phyloP scores from a whole-genome alignment of 2,113 vertebrate genomes.

The Pomatostomus ruficeps region DNA sequence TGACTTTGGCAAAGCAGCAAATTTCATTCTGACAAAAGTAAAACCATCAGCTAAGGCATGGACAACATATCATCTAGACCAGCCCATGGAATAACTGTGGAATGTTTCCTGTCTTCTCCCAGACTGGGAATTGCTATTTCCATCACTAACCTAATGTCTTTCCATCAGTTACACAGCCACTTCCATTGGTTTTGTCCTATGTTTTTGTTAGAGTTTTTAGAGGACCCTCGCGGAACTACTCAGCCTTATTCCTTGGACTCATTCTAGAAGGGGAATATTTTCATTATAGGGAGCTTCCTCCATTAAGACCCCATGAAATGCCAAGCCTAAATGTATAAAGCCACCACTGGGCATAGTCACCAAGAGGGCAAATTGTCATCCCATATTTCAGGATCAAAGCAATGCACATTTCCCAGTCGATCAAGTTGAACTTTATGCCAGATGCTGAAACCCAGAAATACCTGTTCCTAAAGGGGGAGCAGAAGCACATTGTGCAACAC shows the following conservation, averaged over 20 bases:
- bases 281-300: neutral
- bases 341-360: neutral
- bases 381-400: neutral
- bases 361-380: neutral
- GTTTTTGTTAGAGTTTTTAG: neutral
- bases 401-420: neutral
- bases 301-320: neutral
- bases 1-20: neutral
- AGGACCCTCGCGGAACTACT: neutral
- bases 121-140: neutral
- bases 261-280: neutral
- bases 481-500: neutral
- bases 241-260: neutral
- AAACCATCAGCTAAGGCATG: neutral
- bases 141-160: neutral
- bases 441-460: neutral
- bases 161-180: neutral
- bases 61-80: accelerated
- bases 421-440: neutral
- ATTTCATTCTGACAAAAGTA: neutral
- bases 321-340: neutral
- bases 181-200: neutral
- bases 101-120: neutral
- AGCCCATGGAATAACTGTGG: neutral
- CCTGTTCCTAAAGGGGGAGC: neutral